These are phyloP conservation scores for Peromyscus aztecus DNA, from an alignment of 2,797 vertebrate species.

Conservation along the genomic window DNA sequence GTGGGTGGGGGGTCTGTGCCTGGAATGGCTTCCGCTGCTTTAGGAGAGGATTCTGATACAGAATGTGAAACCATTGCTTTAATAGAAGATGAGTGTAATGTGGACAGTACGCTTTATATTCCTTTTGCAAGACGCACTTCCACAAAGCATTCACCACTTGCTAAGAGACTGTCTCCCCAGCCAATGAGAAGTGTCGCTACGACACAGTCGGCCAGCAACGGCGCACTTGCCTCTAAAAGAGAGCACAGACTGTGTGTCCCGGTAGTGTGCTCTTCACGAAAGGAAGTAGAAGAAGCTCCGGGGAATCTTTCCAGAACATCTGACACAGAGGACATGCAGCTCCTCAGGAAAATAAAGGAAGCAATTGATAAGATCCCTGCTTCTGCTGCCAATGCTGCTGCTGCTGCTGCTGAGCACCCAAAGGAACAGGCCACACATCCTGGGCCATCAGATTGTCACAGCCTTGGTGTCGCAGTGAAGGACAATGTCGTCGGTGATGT, in stretches of 20 bases:
- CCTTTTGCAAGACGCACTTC: conserved; percentile 86
- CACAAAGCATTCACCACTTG: conserved; percentile 71
- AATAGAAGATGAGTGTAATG: conserved; percentile 79
- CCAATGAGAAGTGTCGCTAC: conserved; percentile 49
- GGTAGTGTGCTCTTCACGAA: conserved; percentile 58
- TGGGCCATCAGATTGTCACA: neutral
- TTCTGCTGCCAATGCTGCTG: neutral
- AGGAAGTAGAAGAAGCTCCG: conserved; percentile 47
- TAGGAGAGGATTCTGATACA: conserved; percentile 76
- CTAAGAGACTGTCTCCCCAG: conserved; percentile 70
- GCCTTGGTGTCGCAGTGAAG: conserved; percentile 59
- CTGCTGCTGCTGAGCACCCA: neutral
- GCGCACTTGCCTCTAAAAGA: conserved; percentile 60
- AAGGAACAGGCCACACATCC: fast-evolving
- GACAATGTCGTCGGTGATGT: conserved; percentile 74
- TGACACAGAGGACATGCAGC: conserved; percentile 69
- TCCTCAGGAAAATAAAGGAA: conserved; percentile 80
- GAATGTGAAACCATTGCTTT: conserved; percentile 82
- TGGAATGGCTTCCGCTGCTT: conserved; percentile 28
- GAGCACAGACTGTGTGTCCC: conserved; percentile 66
- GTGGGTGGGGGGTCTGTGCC: neutral
- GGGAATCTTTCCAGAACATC: conserved; percentile 62
- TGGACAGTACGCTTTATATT: conserved; percentile 89
- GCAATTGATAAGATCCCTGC: conserved; percentile 73
- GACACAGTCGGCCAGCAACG: conserved; percentile 9